These are phyloP conservation scores for Hippopotamus amphibius DNA, from an alignment of 2,113 vertebrate genomes.

Conservation along the genomic window DNA sequence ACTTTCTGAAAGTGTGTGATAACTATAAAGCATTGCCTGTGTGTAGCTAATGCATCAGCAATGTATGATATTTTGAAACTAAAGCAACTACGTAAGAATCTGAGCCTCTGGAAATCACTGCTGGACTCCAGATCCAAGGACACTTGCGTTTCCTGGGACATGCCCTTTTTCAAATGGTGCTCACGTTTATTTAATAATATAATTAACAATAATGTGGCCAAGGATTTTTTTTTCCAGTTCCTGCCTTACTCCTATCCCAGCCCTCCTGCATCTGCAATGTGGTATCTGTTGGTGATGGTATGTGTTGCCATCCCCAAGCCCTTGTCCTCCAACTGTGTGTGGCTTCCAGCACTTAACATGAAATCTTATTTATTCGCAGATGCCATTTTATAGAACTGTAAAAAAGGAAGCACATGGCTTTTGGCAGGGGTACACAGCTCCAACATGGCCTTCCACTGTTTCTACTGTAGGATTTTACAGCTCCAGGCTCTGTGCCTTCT, in stretches of 20 bases:
- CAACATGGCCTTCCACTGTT: neutral
- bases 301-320: neutral
- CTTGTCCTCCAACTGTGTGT: constrained; percentile 60
- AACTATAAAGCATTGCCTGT: neutral
- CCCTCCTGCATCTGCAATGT: neutral
- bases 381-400: constrained; percentile 65
- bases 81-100: neutral
- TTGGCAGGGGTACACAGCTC: neutral
- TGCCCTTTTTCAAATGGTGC: neutral
- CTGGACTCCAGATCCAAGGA: neutral
- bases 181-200: neutral
- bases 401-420: constrained; percentile 55
- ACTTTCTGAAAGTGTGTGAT: constrained; percentile 11
- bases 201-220: neutral
- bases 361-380: constrained; percentile 56
- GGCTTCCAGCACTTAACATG: constrained; percentile 20
- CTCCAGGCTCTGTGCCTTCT: neutral
- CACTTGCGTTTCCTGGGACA: neutral
- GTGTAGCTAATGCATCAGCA: neutral
- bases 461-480: neutral
- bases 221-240: neutral
- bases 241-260: neutral
- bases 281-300: neutral
- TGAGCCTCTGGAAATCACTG: neutral
- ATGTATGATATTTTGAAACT: neutral